Base-by-base conservation (phyloP, 2,113 vertebrate genomes). In the Anarhynchus alexandrinus region DNA sequence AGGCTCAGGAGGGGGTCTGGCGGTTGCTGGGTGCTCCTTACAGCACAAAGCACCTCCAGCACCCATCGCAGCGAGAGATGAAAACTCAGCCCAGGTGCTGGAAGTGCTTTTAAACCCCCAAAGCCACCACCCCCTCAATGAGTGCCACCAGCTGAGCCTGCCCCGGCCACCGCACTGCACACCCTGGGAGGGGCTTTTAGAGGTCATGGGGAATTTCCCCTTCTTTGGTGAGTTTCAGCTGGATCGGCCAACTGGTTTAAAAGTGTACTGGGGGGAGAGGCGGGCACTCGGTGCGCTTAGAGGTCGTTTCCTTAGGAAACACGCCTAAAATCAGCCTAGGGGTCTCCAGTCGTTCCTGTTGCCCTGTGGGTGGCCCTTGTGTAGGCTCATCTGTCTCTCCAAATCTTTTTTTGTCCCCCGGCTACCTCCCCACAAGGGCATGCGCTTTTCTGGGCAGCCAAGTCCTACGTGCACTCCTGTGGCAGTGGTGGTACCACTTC, bases 51-150 rank as follows among this genome's bases (percentile, higher is more conserved):
- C 27, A 5, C 27, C 55, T 32, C 78, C 12, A 5, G 8, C 15
- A 58, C 5, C 70, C 6, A 0, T 0, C 2, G 3, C 3, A 22
- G 12, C 0, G 3, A 14, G 13, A 34, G 16, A 2, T 0, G 0
- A 5, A 13, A 14, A 5, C 0, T 1, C 15, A 18, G 2, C 1
- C 21, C 4, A 0, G 1, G 2, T 45, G 2, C 40, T 38, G 55
- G 25, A 45, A 34, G 10, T 38, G 49, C 26, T 52, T 25, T 32
- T 29, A 4, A 22, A 12, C 13, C 30, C 14, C 49, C 16, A n/a
- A 40, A 38, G 15, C 26, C 54, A 1, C 26, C 55, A 1, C 29
- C 36, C 7, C 32, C 38, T 11, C 25, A 4, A 0, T 6, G 73
- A n/a, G 43, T 10, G 26, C 45, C 58, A 30, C 6, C 71, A 18